A percentile compares a stretch with the other conserved stretches of the same genome.
phyloP scores from a whole-genome alignment of 2,113 vertebrate genomes.

The Spermophilus dauricus region DNA sequence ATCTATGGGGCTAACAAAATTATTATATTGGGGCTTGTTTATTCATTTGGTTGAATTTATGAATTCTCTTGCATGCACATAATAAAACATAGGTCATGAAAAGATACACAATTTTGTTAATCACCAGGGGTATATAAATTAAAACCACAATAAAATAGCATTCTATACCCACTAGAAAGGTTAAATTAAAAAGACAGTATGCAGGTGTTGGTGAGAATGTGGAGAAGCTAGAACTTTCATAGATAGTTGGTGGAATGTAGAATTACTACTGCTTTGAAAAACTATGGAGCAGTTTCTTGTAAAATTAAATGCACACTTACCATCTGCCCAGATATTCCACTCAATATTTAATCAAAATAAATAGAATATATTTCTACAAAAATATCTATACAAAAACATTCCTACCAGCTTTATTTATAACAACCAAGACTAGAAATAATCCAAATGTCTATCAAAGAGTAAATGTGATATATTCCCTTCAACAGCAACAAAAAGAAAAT shows the following conservation, averaged over 20 bases:
- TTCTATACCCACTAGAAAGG: background rate
- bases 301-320: conserved; percentile 11
- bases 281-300: background rate
- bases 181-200: background rate
- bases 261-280: background rate
- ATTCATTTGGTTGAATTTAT: conserved; percentile 32
- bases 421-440: background rate
- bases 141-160: background rate
- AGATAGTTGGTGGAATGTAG: background rate
- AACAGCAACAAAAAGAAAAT: background rate
- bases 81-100: background rate
- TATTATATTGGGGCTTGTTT: background rate
- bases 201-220: background rate
- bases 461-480: background rate
- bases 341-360: background rate
- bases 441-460: background rate
- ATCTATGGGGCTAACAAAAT: background rate
- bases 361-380: background rate
- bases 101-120: background rate
- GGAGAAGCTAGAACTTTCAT: background rate
- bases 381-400: background rate
- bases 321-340: background rate
- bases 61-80: background rate
- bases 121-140: background rate
- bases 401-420: background rate